Conservation (phyloP, 1,140 invertebrate species). For the Lamellibrachia luymesi region DNA sequence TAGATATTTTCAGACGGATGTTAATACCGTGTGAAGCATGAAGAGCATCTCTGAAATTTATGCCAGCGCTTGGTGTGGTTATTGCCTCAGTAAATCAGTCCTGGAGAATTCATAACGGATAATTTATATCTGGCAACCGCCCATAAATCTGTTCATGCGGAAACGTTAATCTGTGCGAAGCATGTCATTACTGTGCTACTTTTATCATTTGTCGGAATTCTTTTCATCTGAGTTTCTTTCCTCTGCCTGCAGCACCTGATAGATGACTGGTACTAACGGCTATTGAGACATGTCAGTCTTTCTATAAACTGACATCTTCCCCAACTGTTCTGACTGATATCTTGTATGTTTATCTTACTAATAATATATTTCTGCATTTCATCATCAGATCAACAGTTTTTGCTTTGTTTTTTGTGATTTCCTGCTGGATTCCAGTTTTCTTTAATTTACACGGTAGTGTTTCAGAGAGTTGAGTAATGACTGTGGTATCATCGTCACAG, state of each 20-base stretch:
- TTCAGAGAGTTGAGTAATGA: not conserved
- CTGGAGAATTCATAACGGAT: not conserved
- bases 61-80: not conserved
- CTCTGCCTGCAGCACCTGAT: slow-evolving; percentile 33
- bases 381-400: not conserved
- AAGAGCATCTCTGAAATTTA: slow-evolving; percentile 1
- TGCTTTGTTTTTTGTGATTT: not conserved
- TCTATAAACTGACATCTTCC: not conserved
- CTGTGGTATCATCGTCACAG: not conserved
- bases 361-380: not conserved
- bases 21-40: not conserved
- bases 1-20: not conserved
- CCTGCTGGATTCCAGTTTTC: not conserved
- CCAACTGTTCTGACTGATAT: not conserved
- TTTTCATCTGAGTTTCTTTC: slow-evolving; percentile 23
- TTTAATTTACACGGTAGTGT: not conserved
- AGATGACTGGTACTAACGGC: slow-evolving; percentile 31
- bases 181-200: not conserved
- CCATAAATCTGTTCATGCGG: not conserved
- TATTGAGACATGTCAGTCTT: not conserved
- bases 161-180: not conserved
- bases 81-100: not conserved
- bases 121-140: not conserved
- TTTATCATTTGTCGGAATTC: slow-evolving; percentile 4
- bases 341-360: not conserved